These are phyloP conservation scores for Holocentrus rufus DNA, from an alignment of 2,797 vertebrate species.

Conservation along the genomic window DNA sequence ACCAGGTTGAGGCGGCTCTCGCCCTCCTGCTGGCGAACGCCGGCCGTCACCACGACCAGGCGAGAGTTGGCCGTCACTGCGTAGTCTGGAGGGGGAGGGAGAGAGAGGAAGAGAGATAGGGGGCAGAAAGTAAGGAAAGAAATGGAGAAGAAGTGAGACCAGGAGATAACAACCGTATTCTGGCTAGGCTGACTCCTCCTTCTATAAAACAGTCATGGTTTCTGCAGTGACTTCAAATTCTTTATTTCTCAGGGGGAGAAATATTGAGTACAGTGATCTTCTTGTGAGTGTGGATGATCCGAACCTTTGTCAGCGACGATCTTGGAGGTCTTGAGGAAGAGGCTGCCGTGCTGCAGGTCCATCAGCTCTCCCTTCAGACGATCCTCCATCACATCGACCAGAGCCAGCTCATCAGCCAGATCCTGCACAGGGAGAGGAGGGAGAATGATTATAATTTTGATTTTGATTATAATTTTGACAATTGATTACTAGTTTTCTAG, in stretches of 20 bases:
- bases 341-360: constrained; percentile 94
- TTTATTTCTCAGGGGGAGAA: too few species aligned
- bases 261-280: too few species aligned
- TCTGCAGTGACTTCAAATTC: too few species aligned
- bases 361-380: constrained; percentile 96
- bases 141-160: background rate
- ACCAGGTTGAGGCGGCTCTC: constrained; percentile 96
- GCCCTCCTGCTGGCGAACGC: constrained; percentile 96
- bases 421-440: constrained; percentile 73
- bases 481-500: too few species aligned
- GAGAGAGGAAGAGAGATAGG: background rate
- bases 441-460: accelerated
- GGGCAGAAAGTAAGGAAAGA: background rate
- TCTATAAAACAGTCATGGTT: too few species aligned
- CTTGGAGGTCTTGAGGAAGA: constrained; percentile 94
- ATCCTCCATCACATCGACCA: constrained; percentile 96
- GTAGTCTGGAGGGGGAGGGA: constrained; percentile 83
- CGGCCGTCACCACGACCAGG: constrained; percentile 93
- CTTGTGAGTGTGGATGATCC: background rate
- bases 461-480: too few species aligned
- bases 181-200: too few species aligned
- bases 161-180: background rate
- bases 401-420: constrained; percentile 91
- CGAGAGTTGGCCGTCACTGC: constrained; percentile 92
- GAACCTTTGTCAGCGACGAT: constrained; percentile 94